Base-by-base conservation (phyloP, 2,113 vertebrate species). In the Rhea americana region DNA sequence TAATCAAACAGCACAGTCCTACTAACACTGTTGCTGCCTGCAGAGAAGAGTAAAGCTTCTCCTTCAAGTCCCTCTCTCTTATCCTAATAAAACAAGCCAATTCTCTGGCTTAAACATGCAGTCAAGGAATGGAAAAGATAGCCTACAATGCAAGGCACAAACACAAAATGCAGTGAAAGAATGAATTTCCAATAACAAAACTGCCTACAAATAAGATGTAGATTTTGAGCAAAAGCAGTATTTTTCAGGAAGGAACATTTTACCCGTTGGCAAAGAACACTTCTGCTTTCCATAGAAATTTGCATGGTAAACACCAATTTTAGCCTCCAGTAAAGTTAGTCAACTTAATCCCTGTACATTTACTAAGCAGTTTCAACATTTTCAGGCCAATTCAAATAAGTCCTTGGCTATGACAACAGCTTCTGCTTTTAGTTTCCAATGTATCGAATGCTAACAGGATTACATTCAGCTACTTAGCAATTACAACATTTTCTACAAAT, bases 341-440 rank as follows among this genome's bases (percentile, higher is more conserved):
- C 77, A 62, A 73, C 71, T 87, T 68, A 79, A 80, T 55, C 67
- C 24, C 75, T 71, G 85, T 67, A 66, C n/a, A 74, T 87, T 80
- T 76, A 91, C 79, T 62, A 87, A 82, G 32, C 24, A 89, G 53
- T 20, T 41, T 92, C 83, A 59, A 37, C 45, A 58, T 70, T 87
- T 93, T 73, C 71, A 80, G 59, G 87, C 72, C 91, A 92, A 87
- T 41, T 16, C 0, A 66, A 84, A 95, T 56, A 32, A 85, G 72
- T 95, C 93, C 70, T 85, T 96, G 89, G 82, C 87, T 87, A 72
- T 0, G 0, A 63, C 5, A 14, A 80, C 67, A 93, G 72, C 85
- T 94, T 96, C 94, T 96, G 93, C 87, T 95, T 95, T 93, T 85
- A 91, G 94, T 92, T 93, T 94, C 82, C 61, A 77, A 50, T 59